Base-by-base conservation (phyloP, 2,113 vertebrate species). In the Rhea pennata region DNA sequence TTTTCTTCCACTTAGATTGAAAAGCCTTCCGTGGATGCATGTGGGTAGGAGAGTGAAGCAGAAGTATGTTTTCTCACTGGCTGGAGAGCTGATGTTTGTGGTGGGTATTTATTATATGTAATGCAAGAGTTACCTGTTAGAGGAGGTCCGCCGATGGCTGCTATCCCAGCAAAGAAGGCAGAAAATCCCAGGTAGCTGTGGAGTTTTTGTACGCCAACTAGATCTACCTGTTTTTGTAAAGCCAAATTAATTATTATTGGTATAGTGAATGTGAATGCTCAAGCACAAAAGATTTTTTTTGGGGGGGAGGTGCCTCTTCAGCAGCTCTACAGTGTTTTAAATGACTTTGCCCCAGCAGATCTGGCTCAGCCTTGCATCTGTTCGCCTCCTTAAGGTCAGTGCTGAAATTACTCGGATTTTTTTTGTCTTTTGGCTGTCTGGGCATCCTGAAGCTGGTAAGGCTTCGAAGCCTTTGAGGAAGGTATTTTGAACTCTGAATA, bases 181-280 rank as follows among this genome's bases (percentile, higher is more conserved):
- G 99, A 98, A 94, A 99, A 98, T 8, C 99, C 99, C 98, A 99
- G 97, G 46, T 98, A 99, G 86, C 98, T 98, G 97, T 99, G 98
- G 65, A 99, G 93, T 67, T 97, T 98, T 20, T 98, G 97, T 12
- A 98, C 96, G 0, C 98, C 99, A 71, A 98, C 98, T 1, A 99
- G 96, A 92, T 99, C 99, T 46, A 99, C 99, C 99, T 99, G 98
- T 82, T 81, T 81, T 82, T 8, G 77, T 36, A 24, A 65, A 94
- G 10, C 13, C 39, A 44, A 42, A 42, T 1, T 20, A 26, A 1
- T n/a, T 22, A 33, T 77, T 21, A 56, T 9, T 3, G 29, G 13
- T 5, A 4, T n/a, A 20, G 26, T 36, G 53, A 44, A 1, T 3
- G 29, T 16, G 2, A 46, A 19, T 5, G 20, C 1, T 0, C 5